Percentiles rank a stretch among this genome's conserved stretches.
Evolutionary conservation across 2,113 vertebrate genomes (phyloP).

Genomic region (Hippocampus guttulatus): DNA sequence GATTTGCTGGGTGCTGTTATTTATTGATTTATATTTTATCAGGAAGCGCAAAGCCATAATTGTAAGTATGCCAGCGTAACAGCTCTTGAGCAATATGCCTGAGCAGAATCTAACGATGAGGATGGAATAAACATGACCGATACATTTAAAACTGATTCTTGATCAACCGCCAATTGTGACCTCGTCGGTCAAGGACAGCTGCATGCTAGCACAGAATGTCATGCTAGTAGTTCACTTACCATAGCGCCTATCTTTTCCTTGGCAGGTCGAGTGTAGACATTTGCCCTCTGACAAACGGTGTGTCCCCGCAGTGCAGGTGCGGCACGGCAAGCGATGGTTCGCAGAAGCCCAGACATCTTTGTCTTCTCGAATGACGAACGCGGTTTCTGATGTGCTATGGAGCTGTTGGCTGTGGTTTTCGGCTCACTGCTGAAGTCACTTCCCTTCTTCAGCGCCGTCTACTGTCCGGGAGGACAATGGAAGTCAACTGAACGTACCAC

Average conservation of each 20-base stretch:
- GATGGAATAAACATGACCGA: neutral
- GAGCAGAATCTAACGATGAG: no score
- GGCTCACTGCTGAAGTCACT: neutral
- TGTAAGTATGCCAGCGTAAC: no score
- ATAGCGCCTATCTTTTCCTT: constrained; percentile 28
- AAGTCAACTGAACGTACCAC: neutral
- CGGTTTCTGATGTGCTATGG: neutral
- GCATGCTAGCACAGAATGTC: neutral
- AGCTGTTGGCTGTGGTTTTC: neutral
- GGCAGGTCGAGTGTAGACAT: constrained; percentile 9
- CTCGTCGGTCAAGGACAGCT: constrained; percentile 46
- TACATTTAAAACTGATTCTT: neutral
- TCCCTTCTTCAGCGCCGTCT: constrained; percentile 11
- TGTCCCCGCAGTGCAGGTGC: constrained; percentile 30
- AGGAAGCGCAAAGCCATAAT: no score
- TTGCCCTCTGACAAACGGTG: constrained; percentile 35
- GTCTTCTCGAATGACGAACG: neutral
- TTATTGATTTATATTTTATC: no score
- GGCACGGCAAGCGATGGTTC: constrained; percentile 25
- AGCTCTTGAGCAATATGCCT: neutral
- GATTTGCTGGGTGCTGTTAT: no score
- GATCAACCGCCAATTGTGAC: constrained; percentile 23
- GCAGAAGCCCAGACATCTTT: constrained; percentile 45
- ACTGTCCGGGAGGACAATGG: constrained; percentile 3
- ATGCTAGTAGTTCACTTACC: constrained; percentile 29